phyloP scores from a whole-genome alignment of 2,113 vertebrate species.

The Myocastor coypus region DNA sequence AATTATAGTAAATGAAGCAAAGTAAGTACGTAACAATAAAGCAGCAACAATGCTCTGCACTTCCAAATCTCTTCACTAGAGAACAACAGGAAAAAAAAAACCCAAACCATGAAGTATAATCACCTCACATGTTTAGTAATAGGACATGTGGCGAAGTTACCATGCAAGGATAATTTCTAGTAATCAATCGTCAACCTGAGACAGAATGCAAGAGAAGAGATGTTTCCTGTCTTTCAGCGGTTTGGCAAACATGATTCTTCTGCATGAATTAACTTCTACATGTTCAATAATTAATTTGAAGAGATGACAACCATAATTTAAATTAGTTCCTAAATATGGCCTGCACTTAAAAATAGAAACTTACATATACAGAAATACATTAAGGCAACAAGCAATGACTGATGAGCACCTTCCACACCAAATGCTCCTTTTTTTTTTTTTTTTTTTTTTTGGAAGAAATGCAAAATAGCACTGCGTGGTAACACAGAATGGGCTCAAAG shows the following conservation, averaged over 20 bases:
- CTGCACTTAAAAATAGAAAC: slow-evolving; percentile 66
- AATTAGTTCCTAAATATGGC: slow-evolving; percentile 67
- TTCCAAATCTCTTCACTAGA: slow-evolving; percentile 6
- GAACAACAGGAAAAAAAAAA: slow-evolving; percentile 41
- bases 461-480: background rate
- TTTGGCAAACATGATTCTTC: slow-evolving; percentile 69
- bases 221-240: slow-evolving; percentile 35
- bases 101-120: slow-evolving; percentile 35
- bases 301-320: slow-evolving; percentile 71
- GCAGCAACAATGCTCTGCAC: background rate
- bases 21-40: slow-evolving; percentile 3
- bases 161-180: slow-evolving; percentile 46
- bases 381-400: slow-evolving; percentile 40
- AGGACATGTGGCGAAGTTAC: slow-evolving; percentile 22
- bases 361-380: slow-evolving; percentile 22
- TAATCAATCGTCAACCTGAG: slow-evolving; percentile 63
- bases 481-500: background rate
- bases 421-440: no score
- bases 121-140: background rate
- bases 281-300: slow-evolving; percentile 79
- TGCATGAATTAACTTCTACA: slow-evolving; percentile 70
- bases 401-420: slow-evolving; percentile 29
- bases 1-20: slow-evolving; percentile 58
- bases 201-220: slow-evolving; percentile 55
- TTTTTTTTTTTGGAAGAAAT: slow-evolving; percentile 24